Evolutionary conservation across 2,113 vertebrate genomes (phyloP), one percentile per base, ranked within the genome.

Genomic region (Sinocyclocheilus rhinocerous): DNA sequence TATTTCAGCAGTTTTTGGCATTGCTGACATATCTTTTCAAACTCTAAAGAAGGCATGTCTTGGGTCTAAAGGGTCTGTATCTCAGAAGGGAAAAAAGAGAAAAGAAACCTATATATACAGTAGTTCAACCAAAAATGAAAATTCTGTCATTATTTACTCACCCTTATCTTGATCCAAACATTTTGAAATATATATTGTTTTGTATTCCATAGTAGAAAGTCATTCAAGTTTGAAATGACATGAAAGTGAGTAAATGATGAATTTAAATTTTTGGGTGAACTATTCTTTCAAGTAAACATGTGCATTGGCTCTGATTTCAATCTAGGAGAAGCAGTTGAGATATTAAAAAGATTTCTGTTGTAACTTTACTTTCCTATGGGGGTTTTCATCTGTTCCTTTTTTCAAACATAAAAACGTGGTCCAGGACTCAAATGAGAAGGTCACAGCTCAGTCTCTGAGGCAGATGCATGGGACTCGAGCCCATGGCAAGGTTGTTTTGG

Each of bases 401-500:
- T 33, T 33, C 33, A 67, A 61, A 50, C 29, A 55, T 55, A 11
- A 76, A 48, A 33, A 70, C 73, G 8, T 48, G 9, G 15, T 82
- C 36, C 29, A 67, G 75, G 6, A 39, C 63, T 65, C 45, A 69
- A 69, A 55, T n/a, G 87, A 84, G 82, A 84, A 88, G 83, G 86
- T 91, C 82, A 84, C 72, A 36, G 57, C 79, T 69, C 59, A 36
- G 39, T 61, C 45, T 69, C 50, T 45, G 67, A 76, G 82, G 69
- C 69, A 84, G 87, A 88, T 87, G 86, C 84, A 57, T 75, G n/a
- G 61, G 72, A 84, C 69, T 73, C 33, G 67, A 86, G 84, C 87
- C 88, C 42, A 67, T 77, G 81, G 89, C 87, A 90, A 90, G 87
- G 89, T 85, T 73, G 52, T 29, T 79, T 65, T 73, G 48, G 33